Evolutionary conservation across 2,797 vertebrate genomes (phyloP).

Genomic region (Chromobotia macracanthus): DNA sequence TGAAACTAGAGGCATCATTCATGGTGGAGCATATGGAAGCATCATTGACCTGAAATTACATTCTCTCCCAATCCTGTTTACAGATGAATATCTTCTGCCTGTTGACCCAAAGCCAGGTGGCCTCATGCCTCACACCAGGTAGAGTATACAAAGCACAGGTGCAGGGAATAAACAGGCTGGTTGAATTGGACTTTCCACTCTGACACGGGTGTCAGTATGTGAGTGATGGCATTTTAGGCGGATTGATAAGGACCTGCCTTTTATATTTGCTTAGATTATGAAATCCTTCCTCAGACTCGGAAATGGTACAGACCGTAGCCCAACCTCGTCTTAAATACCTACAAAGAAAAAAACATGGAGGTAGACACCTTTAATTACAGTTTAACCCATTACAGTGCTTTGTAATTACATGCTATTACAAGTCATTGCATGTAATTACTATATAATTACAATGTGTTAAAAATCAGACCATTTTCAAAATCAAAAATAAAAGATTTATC

Average conservation of each 20-base stretch:
- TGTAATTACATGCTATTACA: constrained; percentile 18
- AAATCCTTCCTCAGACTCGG: not conserved
- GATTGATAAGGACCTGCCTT: not conserved
- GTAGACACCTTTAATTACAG: not conserved
- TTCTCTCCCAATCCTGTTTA: constrained; percentile 40
- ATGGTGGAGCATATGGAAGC: constrained; percentile 28
- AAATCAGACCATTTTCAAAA: constrained; percentile 3
- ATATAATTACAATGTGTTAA: constrained; percentile 6
- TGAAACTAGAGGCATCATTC: constrained; percentile 38
- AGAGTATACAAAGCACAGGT: constrained; percentile 29
- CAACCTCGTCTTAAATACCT: not conserved
- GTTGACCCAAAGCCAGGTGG: constrained; percentile 27
- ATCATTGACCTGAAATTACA: constrained; percentile 43
- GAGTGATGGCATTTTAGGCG: constrained; percentile 18
- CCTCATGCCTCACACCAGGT: constrained; percentile 23
- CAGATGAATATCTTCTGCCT: constrained; percentile 45
- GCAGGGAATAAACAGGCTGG: constrained; percentile 4
- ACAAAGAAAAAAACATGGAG: not conserved
- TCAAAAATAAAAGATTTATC: not conserved
- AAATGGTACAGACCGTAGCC: not conserved
- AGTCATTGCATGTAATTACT: not conserved
- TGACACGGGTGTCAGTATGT: constrained; percentile 17
- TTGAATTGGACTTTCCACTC: constrained; percentile 11
- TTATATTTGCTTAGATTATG: not conserved
- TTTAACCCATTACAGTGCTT: not conserved